phyloP scores from a whole-genome alignment of 2,888 invertebrate species.

The Vanessa cardui region DNA sequence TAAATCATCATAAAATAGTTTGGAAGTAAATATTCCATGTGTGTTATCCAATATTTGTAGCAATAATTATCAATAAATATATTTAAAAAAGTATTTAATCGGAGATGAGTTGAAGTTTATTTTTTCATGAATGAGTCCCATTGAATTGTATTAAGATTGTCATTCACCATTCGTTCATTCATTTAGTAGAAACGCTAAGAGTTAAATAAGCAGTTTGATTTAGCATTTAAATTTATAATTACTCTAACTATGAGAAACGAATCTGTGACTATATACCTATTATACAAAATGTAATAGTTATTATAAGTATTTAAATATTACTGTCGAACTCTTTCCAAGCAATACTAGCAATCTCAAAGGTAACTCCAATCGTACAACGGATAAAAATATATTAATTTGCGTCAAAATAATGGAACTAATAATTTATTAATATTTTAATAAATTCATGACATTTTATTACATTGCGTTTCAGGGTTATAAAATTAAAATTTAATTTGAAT shows the following conservation, averaged over 20 bases:
- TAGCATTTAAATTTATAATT: neutral
- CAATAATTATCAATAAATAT: conserved; percentile 1
- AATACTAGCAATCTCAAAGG: too few species aligned
- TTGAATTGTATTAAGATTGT: neutral
- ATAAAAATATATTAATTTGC: too few species aligned
- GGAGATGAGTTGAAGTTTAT: neutral
- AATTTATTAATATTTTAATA: too few species aligned
- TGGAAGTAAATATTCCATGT: neutral
- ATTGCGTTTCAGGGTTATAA: too few species aligned
- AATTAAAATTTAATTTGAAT: too few species aligned
- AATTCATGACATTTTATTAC: too few species aligned
- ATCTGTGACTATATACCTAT: too few species aligned
- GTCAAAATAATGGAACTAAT: too few species aligned
- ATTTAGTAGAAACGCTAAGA: neutral
- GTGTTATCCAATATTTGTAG: neutral
- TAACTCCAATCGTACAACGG: too few species aligned
- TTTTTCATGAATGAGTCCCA: neutral
- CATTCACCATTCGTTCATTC: neutral
- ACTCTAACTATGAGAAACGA: neutral
- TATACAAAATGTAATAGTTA: too few species aligned
- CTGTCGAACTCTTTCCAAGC: too few species aligned
- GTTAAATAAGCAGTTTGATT: neutral
- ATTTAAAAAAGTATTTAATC: neutral
- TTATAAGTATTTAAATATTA: too few species aligned
- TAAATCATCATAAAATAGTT: neutral